Conservation (phyloP, 35 echinoderm and acorn worm genomes). For the Antedon bifida region DNA sequence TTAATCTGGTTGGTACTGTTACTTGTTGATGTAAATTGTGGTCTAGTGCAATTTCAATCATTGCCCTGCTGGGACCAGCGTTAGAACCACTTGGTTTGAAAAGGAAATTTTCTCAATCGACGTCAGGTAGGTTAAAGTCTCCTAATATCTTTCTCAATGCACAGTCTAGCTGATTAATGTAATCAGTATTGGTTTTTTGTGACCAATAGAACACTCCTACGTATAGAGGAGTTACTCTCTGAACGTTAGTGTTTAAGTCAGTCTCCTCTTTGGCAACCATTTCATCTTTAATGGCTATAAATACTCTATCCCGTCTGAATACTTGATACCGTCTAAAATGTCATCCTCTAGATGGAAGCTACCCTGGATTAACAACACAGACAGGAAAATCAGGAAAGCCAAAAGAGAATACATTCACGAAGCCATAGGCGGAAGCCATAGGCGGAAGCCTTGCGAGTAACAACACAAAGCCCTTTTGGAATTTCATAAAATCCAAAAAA, state of each 20-base stretch:
- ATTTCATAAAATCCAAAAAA: conserved; percentile 12
- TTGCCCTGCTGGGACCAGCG: conserved; percentile 33
- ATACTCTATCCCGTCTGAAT: conserved; percentile 37
- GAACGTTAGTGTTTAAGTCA: conserved; percentile 10
- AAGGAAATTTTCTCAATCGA: conserved; percentile 25
- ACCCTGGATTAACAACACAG: conserved; percentile 30
- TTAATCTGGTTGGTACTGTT: neutral
- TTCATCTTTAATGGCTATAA: conserved; percentile 2
- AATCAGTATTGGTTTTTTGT: conserved; percentile 27
- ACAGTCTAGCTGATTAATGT: conserved; percentile 21
- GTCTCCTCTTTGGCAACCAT: conserved; percentile 22
- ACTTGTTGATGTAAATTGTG: neutral
- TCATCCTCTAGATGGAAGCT: conserved; percentile 37
- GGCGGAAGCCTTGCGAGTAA: conserved; percentile 12
- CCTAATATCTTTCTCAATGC: conserved; percentile 41
- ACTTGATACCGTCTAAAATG: conserved; percentile 23
- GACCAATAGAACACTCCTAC: conserved; percentile 19
- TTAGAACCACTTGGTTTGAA: conserved; percentile 47
- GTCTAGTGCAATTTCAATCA: conserved; percentile 36
- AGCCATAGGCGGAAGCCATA: conserved; percentile 7
- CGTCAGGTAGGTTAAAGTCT: conserved; percentile 55
- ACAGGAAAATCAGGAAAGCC: conserved; percentile 13
- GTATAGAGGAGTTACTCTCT: conserved; percentile 31
- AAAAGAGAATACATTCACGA: neutral
- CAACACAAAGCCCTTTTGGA: conserved; percentile 21